These are phyloP conservation scores for Cephus pygmeus DNA, from an alignment of 2,888 invertebrate genomes.

Conservation along the genomic window DNA sequence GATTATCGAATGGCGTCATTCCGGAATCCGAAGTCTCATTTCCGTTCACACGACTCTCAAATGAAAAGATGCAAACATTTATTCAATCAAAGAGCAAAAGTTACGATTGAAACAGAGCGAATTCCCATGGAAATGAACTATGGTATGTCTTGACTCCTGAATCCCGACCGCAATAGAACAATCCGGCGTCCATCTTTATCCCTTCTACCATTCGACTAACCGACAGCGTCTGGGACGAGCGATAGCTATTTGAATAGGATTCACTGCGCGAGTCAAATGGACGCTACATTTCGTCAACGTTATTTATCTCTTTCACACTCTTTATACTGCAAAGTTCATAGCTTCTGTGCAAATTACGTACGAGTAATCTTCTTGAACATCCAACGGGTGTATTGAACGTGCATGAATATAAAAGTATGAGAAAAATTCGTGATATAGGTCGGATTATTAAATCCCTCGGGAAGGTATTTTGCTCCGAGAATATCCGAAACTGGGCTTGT, in stretches of 20 bases:
- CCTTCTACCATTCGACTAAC: constrained; percentile 42
- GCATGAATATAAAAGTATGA: background rate
- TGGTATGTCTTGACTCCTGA: too few species aligned
- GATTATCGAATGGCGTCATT: too few species aligned
- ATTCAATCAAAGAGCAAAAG: constrained; percentile 11
- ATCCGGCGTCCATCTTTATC: constrained; percentile 12
- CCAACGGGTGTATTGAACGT: too few species aligned
- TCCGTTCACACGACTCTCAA: background rate
- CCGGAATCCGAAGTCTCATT: background rate
- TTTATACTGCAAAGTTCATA: too few species aligned
- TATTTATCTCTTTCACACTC: too few species aligned
- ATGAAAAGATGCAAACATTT: constrained; percentile 28
- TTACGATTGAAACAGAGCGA: too few species aligned
- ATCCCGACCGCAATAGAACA: too few species aligned
- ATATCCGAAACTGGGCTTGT: constrained; percentile 20
- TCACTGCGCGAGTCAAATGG: constrained; percentile 26
- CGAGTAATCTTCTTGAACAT: too few species aligned
- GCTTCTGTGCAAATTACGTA: too few species aligned
- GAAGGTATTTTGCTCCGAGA: constrained; percentile 16
- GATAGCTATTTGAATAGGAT: constrained; percentile 33
- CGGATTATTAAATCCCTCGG: constrained; percentile 20
- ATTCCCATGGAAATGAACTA: too few species aligned
- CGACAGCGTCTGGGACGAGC: constrained; percentile 28
- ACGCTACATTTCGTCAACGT: background rate
- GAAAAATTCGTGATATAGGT: background rate